Conservation (phyloP, 2,888 invertebrate species). For the Teleogryllus oceanicus region DNA sequence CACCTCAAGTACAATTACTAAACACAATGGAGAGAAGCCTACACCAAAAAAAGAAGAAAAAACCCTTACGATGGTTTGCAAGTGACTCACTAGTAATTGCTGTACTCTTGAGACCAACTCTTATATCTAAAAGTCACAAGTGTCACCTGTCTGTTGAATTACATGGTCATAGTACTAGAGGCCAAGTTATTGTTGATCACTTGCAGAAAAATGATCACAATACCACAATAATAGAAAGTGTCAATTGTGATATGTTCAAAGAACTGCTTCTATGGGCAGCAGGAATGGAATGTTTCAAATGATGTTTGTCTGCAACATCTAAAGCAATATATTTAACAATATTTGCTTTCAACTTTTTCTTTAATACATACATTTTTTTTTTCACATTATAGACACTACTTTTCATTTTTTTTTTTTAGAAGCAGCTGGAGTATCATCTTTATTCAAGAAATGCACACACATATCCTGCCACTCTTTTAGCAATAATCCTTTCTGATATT, state of each 20-base stretch:
- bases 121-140: conserved; percentile 24
- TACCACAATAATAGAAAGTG: conserved; percentile 37
- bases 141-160: conserved; percentile 45
- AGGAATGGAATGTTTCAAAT: conserved; percentile 22
- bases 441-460: too few species aligned
- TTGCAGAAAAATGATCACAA: conserved; percentile 36
- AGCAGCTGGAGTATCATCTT: too few species aligned
- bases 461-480: too few species aligned
- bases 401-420: too few species aligned
- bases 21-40: conserved; percentile 38
- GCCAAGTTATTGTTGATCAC: conserved; percentile 47
- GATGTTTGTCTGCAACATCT: too few species aligned
- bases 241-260: conserved; percentile 38
- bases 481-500: too few species aligned
- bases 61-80: conserved; percentile 37
- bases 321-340: too few species aligned
- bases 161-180: conserved; percentile 45
- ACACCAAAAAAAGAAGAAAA: conserved; percentile 33
- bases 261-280: conserved; percentile 41
- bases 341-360: neutral
- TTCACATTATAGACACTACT: neutral
- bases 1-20: conserved; percentile 38
- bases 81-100: conserved; percentile 46
- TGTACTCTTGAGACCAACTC: conserved; percentile 41
- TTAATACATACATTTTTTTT: neutral